A percentile compares a stretch with the other conserved stretches of the same genome.
Evolutionary conservation across 2,888 invertebrate genomes (phyloP).

Genomic region (Bombylius major): DNA sequence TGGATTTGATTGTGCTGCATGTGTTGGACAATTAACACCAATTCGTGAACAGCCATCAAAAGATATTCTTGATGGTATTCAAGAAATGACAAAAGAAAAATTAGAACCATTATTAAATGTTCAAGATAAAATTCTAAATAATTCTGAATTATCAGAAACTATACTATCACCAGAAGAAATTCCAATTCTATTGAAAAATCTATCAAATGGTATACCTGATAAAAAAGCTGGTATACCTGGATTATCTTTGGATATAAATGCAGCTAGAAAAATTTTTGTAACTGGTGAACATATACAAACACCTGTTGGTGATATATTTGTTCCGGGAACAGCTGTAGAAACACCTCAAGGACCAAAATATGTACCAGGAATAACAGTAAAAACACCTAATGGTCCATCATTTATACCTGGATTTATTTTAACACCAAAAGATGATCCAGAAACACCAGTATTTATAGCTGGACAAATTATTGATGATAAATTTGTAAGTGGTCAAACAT

Average conservation of each 20-base stretch:
- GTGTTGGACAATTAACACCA: constrained; percentile 47
- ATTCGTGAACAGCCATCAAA: constrained; percentile 40
- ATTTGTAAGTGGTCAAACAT: constrained; percentile 52
- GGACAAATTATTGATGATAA: constrained; percentile 52
- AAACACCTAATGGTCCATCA: constrained; percentile 52
- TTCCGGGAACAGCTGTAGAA: constrained; percentile 61
- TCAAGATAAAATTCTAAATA: constrained; percentile 43
- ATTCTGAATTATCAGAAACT: constrained; percentile 18
- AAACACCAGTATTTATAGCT: constrained; percentile 52
- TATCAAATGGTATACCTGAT: constrained; percentile 43
- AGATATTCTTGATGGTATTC: constrained; percentile 23
- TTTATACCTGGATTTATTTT: constrained; percentile 50
- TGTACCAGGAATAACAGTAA: constrained; percentile 59
- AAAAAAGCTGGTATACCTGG: constrained; percentile 46
- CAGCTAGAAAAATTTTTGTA: constrained; percentile 50
- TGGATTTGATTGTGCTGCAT: constrained; percentile 47
- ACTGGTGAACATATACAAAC: constrained; percentile 60
- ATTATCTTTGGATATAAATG: constrained; percentile 49
- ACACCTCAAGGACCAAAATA: constrained; percentile 55
- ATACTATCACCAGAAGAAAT: constrained; percentile 52
- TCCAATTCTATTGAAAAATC: constrained; percentile 47
- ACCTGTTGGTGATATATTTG: constrained; percentile 54
- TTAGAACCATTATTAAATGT: constrained; percentile 41
- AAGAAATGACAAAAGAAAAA: constrained; percentile 41
- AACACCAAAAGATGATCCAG: constrained; percentile 30